These are phyloP conservation scores for Chiropotes sagulatus DNA, from an alignment of 2,797 vertebrate genomes.

Conservation along the genomic window DNA sequence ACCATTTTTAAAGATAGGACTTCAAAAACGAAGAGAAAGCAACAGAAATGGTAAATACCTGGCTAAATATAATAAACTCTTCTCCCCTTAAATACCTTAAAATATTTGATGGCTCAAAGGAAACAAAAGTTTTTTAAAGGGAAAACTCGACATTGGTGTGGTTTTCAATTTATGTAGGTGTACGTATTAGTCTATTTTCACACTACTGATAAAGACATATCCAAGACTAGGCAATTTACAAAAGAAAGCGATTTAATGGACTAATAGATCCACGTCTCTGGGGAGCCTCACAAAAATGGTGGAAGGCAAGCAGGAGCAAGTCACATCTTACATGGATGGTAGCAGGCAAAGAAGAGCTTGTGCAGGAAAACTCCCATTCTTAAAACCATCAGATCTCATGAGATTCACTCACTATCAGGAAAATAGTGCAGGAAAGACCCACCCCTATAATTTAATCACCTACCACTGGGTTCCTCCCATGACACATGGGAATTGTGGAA, in stretches of 20 bases:
- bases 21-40: not conserved
- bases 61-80: not conserved
- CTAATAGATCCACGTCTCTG: not conserved
- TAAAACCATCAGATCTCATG: not conserved
- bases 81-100: not conserved
- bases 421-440: not conserved
- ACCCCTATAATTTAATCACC: not conserved
- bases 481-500: not conserved
- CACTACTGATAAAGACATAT: not conserved
- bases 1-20: not conserved
- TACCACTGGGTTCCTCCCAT: not conserved
- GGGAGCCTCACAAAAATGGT: not conserved
- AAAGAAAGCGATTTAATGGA: not conserved
- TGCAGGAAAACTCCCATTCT: not conserved
- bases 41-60: not conserved
- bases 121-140: not conserved
- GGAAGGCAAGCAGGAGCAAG: not conserved
- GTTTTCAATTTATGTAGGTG: not conserved
- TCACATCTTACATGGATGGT: not conserved
- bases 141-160: not conserved
- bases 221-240: not conserved
- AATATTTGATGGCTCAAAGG: not conserved
- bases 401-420: not conserved
- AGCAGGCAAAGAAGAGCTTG: not conserved
- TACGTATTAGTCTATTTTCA: not conserved